These are phyloP conservation scores for Clamator glandarius DNA, from an alignment of 2,797 vertebrate species.

Conservation along the genomic window DNA sequence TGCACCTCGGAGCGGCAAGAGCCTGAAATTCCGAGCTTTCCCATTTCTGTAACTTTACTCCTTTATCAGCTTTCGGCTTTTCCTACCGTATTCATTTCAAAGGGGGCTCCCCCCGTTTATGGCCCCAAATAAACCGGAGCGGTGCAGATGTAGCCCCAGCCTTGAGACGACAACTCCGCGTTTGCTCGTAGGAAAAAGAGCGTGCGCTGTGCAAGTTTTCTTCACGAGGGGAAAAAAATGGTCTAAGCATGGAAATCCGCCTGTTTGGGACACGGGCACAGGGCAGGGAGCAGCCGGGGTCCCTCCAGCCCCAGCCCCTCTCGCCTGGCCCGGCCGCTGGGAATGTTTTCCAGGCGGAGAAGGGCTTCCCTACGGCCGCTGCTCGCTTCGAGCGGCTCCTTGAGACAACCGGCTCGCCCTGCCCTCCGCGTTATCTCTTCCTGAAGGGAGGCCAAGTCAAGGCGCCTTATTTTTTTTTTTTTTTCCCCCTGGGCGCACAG, in stretches of 20 bases:
- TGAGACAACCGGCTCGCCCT: not conserved
- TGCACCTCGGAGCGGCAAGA: not conserved
- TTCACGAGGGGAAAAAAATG: not conserved
- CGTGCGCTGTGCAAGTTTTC: not conserved
- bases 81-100: slow-evolving; percentile 55
- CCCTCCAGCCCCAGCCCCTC: not conserved
- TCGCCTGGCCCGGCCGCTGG: rapidly evolving
- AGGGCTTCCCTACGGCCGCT: not conserved
- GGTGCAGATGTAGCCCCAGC: not conserved
- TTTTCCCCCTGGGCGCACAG: not conserved
- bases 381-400: not conserved
- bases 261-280: too few species aligned
- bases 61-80: slow-evolving; percentile 5
- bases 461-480: not conserved
- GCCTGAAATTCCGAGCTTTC: not conserved
- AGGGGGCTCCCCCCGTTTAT: slow-evolving; percentile 24
- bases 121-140: slow-evolving; percentile 18
- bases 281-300: not conserved
- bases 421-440: not conserved
- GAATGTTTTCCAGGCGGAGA: not conserved
- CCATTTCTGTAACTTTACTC: not conserved
- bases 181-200: not conserved
- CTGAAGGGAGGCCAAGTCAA: not conserved
- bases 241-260: not conserved
- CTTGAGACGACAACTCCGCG: not conserved